Conservation (phyloP, 2,113 vertebrate genomes). For the Himantopus leucocephalus region DNA sequence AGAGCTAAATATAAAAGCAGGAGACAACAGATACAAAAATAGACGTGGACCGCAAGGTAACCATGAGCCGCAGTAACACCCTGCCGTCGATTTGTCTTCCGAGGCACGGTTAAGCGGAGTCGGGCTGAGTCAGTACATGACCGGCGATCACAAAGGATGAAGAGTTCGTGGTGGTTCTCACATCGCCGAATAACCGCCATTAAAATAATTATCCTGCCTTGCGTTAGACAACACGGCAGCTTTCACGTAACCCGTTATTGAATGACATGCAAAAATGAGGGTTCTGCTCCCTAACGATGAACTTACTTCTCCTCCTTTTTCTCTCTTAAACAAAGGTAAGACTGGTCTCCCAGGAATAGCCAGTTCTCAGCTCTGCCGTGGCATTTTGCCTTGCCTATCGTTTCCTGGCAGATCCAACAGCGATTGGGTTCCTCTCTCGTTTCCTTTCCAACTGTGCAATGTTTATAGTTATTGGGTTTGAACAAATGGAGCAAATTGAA, state of each 20-base stretch:
- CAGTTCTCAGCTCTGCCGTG: background rate
- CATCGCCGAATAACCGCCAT: background rate
- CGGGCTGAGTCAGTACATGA: background rate
- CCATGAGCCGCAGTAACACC: background rate
- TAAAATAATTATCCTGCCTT: background rate
- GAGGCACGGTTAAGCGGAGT: background rate
- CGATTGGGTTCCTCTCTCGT: background rate
- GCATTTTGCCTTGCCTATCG: background rate
- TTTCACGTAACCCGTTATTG: background rate
- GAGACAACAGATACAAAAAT: conserved; percentile 38
- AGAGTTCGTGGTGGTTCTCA: background rate
- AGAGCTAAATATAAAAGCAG: conserved; percentile 42
- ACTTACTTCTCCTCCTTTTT: background rate
- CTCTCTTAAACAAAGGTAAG: background rate
- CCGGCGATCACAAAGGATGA: background rate
- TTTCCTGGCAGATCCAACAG: background rate
- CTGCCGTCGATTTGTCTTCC: background rate
- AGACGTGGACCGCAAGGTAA: background rate
- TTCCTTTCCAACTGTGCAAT: background rate
- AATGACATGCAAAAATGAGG: background rate
- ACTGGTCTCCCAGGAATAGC: background rate
- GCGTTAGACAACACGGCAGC: background rate
- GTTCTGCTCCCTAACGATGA: background rate
- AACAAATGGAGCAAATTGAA: background rate
- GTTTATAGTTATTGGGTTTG: background rate